Percentiles rank a stretch among this genome's conserved stretches.
phyloP scores from a whole-genome alignment of 2,113 vertebrate genomes.

The Nesogale talazaci region DNA sequence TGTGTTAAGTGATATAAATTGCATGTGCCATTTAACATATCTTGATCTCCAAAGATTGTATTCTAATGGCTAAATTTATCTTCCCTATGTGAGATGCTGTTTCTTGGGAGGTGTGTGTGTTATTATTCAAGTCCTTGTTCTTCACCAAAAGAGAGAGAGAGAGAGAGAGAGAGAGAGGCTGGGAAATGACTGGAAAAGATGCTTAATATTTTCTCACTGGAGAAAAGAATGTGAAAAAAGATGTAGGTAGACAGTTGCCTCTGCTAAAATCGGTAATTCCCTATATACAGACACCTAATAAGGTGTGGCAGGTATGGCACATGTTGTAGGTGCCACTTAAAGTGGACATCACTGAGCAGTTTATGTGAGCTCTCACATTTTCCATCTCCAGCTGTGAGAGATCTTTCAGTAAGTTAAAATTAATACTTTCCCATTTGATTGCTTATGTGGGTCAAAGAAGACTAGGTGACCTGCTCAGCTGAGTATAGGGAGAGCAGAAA shows the following conservation, averaged over 20 bases:
- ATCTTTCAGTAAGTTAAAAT: background rate
- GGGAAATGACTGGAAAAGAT: constrained; percentile 22
- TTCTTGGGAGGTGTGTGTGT: constrained; percentile 33
- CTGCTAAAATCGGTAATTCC: background rate
- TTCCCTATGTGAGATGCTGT: constrained; percentile 32
- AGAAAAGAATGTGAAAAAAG: constrained; percentile 16
- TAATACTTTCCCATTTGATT: background rate
- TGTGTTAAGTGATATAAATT: constrained; percentile 61
- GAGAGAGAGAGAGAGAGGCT: no score
- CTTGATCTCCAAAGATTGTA: constrained; percentile 57
- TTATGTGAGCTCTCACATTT: background rate
- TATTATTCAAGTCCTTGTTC: constrained; percentile 62
- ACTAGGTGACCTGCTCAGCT: background rate
- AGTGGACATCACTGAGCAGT: background rate
- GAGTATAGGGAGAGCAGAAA: no score
- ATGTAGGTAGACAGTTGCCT: background rate
- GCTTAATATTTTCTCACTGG: constrained; percentile 15
- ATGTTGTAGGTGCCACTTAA: background rate
- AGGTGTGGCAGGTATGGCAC: background rate
- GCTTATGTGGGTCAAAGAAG: background rate
- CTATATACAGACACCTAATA: background rate
- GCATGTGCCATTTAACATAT: constrained; percentile 60
- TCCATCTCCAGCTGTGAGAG: background rate
- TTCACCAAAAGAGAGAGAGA: no score
- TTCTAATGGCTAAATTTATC: constrained; percentile 67